These are phyloP conservation scores for Scelioninae gen. 2 DNA, from an alignment of 2,888 invertebrate genomes.

Conservation along the genomic window DNA sequence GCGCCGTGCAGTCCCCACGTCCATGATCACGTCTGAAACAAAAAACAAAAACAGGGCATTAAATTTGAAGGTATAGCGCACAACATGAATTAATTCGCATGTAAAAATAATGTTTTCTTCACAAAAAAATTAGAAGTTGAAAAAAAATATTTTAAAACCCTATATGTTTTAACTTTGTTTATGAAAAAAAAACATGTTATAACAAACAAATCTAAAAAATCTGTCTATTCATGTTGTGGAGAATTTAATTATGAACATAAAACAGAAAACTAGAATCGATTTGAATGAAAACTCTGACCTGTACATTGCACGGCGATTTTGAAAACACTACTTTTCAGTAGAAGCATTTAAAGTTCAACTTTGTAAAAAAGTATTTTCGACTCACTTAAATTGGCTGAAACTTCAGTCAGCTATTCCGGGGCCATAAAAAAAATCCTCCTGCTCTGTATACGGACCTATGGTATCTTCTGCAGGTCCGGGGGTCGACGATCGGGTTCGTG, in stretches of 20 bases:
- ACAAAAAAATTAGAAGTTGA: neutral
- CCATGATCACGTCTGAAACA: too few species aligned
- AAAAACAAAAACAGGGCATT: too few species aligned
- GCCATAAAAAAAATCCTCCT: constrained; percentile 12
- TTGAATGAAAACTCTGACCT: constrained; percentile 25
- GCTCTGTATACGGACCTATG: neutral
- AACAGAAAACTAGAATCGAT: constrained; percentile 6
- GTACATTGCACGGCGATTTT: constrained; percentile 38
- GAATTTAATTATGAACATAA: constrained; percentile 8
- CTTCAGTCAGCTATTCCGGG: constrained; percentile 23
- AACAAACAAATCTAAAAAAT: constrained; percentile 4
- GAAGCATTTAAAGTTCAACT: constrained; percentile 19
- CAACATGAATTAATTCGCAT: too few species aligned
- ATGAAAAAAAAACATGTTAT: constrained; percentile 12
- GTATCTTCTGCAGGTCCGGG: constrained; percentile 9
- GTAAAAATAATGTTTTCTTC: constrained; percentile 7
- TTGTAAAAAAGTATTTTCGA: constrained; percentile 15
- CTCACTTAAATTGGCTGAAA: constrained; percentile 13
- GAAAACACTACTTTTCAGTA: constrained; percentile 13
- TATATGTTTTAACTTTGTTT: constrained; percentile 2
- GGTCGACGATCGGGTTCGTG: constrained; percentile 2
- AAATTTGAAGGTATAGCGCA: too few species aligned
- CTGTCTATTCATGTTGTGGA: constrained; percentile 20
- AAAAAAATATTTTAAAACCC: constrained; percentile 4
- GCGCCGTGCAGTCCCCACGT: too few species aligned